A percentile compares a stretch with the other conserved stretches of the same genome.
Evolutionary conservation across 2,888 invertebrate genomes (phyloP).

Genomic region (Serrognathus titanus): DNA sequence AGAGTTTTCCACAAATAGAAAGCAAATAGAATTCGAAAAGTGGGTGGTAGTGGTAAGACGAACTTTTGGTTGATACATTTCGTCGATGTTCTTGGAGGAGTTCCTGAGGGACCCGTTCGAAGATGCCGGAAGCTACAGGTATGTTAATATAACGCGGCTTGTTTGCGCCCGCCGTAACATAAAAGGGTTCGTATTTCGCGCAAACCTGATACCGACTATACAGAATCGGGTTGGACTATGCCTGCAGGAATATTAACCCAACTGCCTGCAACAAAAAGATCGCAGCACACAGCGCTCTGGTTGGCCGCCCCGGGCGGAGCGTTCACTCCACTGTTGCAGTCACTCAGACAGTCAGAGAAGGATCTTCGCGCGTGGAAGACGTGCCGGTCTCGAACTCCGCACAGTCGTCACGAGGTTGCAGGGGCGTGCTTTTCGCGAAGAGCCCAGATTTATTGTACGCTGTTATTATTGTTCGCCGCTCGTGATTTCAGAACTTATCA

Average conservation of each 20-base stretch:
- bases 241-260: constrained; percentile 43
- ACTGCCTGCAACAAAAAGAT: constrained; percentile 42
- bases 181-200: constrained; percentile 42
- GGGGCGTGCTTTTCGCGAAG: constrained; percentile 3
- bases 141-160: constrained; percentile 32
- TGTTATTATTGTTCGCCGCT: neutral
- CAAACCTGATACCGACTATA: constrained; percentile 38
- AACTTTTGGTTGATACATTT: constrained; percentile 9
- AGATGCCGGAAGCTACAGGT: constrained; percentile 29
- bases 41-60: too few relatives aligned
- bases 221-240: constrained; percentile 38
- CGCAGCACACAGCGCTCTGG: constrained; percentile 34
- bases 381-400: constrained; percentile 15
- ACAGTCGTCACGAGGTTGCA: constrained; percentile 25
- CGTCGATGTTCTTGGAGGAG: constrained; percentile 15
- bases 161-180: constrained; percentile 38
- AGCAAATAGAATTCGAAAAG: too few relatives aligned
- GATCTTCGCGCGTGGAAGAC: constrained; percentile 21
- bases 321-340: constrained; percentile 32
- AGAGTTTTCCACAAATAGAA: too few relatives aligned
- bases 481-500: constrained; percentile 23
- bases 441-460: neutral
- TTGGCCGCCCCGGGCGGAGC: constrained; percentile 36
- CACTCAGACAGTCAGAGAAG: constrained; percentile 32
- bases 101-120: constrained; percentile 25